These are phyloP conservation scores for Platyscapa corneri DNA, from an alignment of 1,140 invertebrate genomes.

Conservation along the genomic window DNA sequence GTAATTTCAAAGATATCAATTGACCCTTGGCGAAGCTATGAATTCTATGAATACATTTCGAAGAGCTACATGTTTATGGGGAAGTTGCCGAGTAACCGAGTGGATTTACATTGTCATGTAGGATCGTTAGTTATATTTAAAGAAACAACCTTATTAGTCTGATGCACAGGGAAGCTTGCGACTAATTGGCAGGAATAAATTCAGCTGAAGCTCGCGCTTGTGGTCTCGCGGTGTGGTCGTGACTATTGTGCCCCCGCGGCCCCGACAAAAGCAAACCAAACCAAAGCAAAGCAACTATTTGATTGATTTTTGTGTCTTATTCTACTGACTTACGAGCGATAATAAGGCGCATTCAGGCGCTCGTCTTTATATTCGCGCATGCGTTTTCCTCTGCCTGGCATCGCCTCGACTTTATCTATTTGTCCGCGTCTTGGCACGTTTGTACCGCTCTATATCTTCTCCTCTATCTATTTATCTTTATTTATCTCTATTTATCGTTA, in stretches of 20 bases:
- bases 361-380: conserved; percentile 1
- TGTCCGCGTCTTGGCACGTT: conserved; percentile 20
- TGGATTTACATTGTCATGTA: neutral
- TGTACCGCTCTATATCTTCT: conserved; percentile 8
- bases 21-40: neutral
- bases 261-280: conserved; percentile 3
- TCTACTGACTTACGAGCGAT: conserved; percentile 5
- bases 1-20: neutral
- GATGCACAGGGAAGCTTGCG: no score
- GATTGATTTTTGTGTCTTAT: conserved; percentile 16
- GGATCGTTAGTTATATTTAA: neutral
- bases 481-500: conserved; percentile 18
- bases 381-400: neutral
- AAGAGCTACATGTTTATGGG: neutral
- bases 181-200: conserved; percentile 49
- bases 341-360: conserved; percentile 16
- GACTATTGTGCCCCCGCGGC: neutral
- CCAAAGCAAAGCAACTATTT: conserved; percentile 15
- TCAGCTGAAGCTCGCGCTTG: neutral
- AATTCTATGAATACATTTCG: neutral
- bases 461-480: conserved; percentile 40
- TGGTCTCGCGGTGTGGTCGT: neutral
- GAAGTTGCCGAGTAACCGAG: neutral
- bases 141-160: conserved; percentile 9
- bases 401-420: neutral